phyloP scores from a whole-genome alignment of 1,140 invertebrate genomes.

The Eumeta japonica region DNA sequence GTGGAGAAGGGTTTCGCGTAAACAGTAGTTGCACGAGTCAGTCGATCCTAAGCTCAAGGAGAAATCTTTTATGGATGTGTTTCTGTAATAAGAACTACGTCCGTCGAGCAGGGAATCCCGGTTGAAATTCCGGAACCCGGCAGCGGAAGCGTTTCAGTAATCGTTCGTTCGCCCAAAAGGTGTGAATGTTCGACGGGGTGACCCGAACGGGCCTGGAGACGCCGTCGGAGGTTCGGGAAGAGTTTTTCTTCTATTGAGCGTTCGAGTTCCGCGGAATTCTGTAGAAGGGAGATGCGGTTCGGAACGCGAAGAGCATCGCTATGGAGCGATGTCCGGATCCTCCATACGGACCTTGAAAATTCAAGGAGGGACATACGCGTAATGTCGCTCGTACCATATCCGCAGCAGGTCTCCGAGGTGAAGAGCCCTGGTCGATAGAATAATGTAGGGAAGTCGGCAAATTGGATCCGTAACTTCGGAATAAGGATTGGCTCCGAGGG shows the following conservation, averaged over 20 bases:
- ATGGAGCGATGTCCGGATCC: slow-evolving; percentile 68
- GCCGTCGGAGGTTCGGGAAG: slow-evolving; percentile 71
- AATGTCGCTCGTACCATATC: slow-evolving; percentile 75
- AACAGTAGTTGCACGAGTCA: too few species aligned
- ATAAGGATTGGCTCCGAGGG: slow-evolving; percentile 73
- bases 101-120: slow-evolving; percentile 67
- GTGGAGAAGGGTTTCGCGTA: too few species aligned
- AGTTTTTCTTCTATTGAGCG: slow-evolving; percentile 81
- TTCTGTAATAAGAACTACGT: slow-evolving; percentile 58
- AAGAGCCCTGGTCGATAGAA: slow-evolving; percentile 85
- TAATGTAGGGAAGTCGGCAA: slow-evolving; percentile 81
- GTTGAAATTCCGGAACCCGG: slow-evolving; percentile 74
- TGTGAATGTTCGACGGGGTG: slow-evolving; percentile 45
- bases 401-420: slow-evolving; percentile 87
- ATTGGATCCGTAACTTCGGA: slow-evolving; percentile 54
- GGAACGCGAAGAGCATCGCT: slow-evolving; percentile 70
- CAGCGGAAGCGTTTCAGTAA: slow-evolving; percentile 66
- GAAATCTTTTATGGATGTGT: too few species aligned
- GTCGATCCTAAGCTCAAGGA: too few species aligned
- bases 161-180: slow-evolving; percentile 60
- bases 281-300: slow-evolving; percentile 69
- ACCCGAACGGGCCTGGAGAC: slow-evolving; percentile 62
- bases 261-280: slow-evolving; percentile 73
- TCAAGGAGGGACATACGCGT: slow-evolving; percentile 67
- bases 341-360: slow-evolving; percentile 75